phyloP scores from a whole-genome alignment of 2,113 vertebrate genomes.

The Oryzias celebensis region DNA sequence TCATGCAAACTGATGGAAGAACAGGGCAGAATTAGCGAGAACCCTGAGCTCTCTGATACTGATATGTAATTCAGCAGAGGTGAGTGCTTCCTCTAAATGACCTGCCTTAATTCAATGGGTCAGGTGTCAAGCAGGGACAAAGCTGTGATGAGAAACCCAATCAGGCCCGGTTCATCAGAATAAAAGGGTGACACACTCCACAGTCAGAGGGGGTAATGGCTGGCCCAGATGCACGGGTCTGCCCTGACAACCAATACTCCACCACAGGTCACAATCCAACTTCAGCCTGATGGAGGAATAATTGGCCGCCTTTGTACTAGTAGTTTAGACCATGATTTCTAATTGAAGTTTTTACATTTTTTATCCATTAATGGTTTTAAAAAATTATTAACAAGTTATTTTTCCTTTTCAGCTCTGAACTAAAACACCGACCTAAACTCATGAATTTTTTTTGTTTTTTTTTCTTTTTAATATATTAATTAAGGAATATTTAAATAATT shows the following conservation, averaged over 20 bases:
- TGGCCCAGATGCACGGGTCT: slow-evolving; percentile 13
- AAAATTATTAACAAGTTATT: too few species aligned
- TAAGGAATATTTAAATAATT: too few species aligned
- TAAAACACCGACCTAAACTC: too few species aligned
- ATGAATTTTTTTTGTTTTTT: too few species aligned
- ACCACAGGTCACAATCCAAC: slow-evolving; percentile 1
- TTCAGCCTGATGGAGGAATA: too few species aligned
- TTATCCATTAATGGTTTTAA: too few species aligned
- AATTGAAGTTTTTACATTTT: too few species aligned
- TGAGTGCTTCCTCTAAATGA: slow-evolving; percentile 48
- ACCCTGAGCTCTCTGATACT: slow-evolving; percentile 41
- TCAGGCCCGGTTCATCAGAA: slow-evolving; percentile 71
- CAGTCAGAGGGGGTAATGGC: slow-evolving; percentile 29
- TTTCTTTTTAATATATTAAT: too few species aligned
- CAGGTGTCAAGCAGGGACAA: slow-evolving; percentile 66
- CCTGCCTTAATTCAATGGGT: slow-evolving; percentile 57
- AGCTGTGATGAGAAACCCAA: slow-evolving; percentile 72
- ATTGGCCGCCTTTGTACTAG: too few species aligned
- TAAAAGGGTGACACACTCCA: slow-evolving; percentile 53
- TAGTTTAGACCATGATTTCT: too few species aligned
- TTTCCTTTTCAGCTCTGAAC: too few species aligned
- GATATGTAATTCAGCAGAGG: slow-evolving; percentile 52
- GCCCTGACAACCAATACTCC: slow-evolving; percentile 14
- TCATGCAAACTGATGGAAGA: neutral
- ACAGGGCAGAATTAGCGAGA: slow-evolving; percentile 1